Percentiles rank a stretch among this genome's conserved stretches.
Conservation (phyloP, 1,140 invertebrate genomes). For the Drosophila saltans region DNA sequence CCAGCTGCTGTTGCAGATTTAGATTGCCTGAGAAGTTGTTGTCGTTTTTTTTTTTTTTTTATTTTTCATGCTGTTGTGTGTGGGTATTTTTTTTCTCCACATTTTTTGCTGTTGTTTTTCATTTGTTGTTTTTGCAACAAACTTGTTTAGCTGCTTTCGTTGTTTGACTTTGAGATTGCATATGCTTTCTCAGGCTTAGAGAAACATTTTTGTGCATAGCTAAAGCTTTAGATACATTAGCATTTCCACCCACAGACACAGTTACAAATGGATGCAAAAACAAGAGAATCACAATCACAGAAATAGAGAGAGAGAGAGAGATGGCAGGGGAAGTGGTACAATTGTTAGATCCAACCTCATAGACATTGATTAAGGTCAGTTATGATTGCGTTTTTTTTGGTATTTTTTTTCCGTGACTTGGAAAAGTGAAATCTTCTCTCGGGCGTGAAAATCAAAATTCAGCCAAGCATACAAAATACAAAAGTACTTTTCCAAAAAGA, state of each 20-base stretch:
- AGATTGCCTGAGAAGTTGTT: slow-evolving; percentile 68
- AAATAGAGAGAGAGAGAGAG: not conserved
- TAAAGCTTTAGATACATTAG: slow-evolving; percentile 28
- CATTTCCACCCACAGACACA: slow-evolving; percentile 48
- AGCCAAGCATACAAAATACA: slow-evolving; percentile 34
- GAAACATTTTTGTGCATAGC: slow-evolving; percentile 44
- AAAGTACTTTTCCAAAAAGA: not conserved
- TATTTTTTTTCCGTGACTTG: slow-evolving; percentile 25
- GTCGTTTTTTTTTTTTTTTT: not conserved
- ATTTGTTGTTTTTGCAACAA: slow-evolving; percentile 48
- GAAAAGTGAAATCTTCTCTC: slow-evolving; percentile 67
- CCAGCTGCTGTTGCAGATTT: slow-evolving; percentile 57
- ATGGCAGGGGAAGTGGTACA: not conserved
- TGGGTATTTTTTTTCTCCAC: not conserved
- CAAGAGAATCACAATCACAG: not conserved
- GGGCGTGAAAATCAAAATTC: slow-evolving; percentile 38
- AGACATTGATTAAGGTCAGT: slow-evolving; percentile 76
- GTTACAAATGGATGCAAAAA: slow-evolving; percentile 12
- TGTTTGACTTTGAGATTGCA: slow-evolving; percentile 59
- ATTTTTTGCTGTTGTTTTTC: too few species aligned
- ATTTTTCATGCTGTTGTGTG: not conserved
- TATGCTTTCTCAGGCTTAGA: slow-evolving; percentile 48
- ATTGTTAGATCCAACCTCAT: slow-evolving; percentile 37
- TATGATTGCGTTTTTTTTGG: slow-evolving; percentile 54
- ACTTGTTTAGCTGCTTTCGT: slow-evolving; percentile 61